Percentiles rank a stretch among this genome's conserved stretches.
phyloP scores from a whole-genome alignment of 2,113 vertebrate genomes.

The Gymnogyps californianus region DNA sequence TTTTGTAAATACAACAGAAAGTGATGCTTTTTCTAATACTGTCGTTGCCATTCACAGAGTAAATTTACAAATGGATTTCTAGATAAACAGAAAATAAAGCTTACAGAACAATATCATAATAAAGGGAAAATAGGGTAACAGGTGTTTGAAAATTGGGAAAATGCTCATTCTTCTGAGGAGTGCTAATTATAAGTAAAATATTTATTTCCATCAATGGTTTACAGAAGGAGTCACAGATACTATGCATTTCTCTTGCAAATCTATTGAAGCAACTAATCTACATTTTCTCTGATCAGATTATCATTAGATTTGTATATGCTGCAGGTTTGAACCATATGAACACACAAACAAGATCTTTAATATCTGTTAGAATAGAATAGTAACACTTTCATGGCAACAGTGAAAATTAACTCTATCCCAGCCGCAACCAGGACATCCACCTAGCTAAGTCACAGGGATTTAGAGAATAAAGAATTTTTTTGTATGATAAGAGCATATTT shows the following conservation, averaged over 20 bases:
- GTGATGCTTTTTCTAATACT: background rate
- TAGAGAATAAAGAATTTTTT: background rate
- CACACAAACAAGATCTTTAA: background rate
- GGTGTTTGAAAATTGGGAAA: background rate
- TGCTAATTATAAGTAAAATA: background rate
- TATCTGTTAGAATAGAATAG: background rate
- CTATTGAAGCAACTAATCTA: background rate
- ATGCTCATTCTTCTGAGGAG: background rate
- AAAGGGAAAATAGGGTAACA: background rate
- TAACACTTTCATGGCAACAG: background rate
- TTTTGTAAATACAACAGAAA: background rate
- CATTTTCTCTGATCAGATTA: background rate
- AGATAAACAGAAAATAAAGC: background rate
- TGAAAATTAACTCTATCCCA: too few relatives aligned
- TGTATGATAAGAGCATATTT: background rate
- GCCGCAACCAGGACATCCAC: background rate
- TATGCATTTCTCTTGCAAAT: background rate
- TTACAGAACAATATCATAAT: background rate
- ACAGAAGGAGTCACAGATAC: background rate
- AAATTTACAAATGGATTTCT: background rate
- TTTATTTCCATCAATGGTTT: background rate
- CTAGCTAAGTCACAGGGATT: background rate
- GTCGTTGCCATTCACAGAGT: background rate
- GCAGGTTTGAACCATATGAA: background rate
- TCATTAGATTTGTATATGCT: background rate